Percentiles rank a stretch among this genome's conserved stretches.
These are phyloP conservation scores for Hirtodrosophila cameraria DNA, from an alignment of 2,888 invertebrate species.

Conservation along the genomic window DNA sequence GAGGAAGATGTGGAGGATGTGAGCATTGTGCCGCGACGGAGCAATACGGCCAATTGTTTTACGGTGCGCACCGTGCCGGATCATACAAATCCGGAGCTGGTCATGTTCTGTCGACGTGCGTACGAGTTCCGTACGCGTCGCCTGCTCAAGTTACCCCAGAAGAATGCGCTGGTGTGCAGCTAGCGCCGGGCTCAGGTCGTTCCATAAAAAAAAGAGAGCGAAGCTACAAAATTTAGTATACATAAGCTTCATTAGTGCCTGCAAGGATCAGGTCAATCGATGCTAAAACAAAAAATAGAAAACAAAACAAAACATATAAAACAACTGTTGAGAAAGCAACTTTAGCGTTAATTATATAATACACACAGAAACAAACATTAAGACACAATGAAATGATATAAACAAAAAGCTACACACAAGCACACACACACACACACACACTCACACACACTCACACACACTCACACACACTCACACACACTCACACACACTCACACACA, in stretches of 20 bases:
- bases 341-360: slow-evolving; percentile 1
- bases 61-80: slow-evolving; percentile 85
- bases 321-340: slow-evolving; percentile 9
- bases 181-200: slow-evolving; percentile 39
- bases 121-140: slow-evolving; percentile 96
- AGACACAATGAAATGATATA: too few species aligned
- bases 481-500: slow-evolving; percentile 19
- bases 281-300: too few species aligned
- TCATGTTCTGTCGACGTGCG: slow-evolving; percentile 96
- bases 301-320: too few species aligned
- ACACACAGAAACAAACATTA: slow-evolving; percentile 9
- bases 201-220: neutral
- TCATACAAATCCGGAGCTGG: slow-evolving; percentile 91
- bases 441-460: slow-evolving; percentile 7
- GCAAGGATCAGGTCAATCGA: slow-evolving; percentile 17
- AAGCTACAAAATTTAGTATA: slow-evolving; percentile 14
- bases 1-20: slow-evolving; percentile 90
- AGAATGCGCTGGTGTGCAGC: slow-evolving; percentile 61
- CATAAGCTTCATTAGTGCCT: slow-evolving; percentile 31
- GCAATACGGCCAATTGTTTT: slow-evolving; percentile 86
- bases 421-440: slow-evolving; percentile 1
- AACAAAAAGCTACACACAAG: neutral
- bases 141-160: slow-evolving; percentile 83
- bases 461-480: slow-evolving; percentile 10
- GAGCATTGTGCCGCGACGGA: slow-evolving; percentile 89